A percentile compares a stretch with the other conserved stretches of the same genome.
These are phyloP conservation scores for Benthosema pterotum DNA, from an alignment of 2,797 vertebrate species.

Conservation along the genomic window DNA sequence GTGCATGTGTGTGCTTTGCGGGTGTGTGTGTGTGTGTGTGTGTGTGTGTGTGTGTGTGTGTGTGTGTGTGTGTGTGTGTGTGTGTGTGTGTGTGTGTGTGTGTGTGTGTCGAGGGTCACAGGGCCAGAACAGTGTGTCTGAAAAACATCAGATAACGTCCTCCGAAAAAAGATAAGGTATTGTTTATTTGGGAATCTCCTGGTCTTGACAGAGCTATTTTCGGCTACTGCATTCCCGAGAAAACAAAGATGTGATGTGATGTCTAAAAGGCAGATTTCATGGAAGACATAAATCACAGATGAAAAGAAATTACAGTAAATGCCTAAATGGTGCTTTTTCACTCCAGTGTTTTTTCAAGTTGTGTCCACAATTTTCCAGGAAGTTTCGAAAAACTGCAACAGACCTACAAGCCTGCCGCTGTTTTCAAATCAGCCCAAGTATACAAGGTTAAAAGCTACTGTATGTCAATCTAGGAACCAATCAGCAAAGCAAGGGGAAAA, in stretches of 20 bases:
- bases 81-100: conserved; percentile 43
- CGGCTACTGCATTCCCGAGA: too few species aligned
- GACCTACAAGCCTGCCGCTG: too few species aligned
- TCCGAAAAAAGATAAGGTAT: conserved; percentile 7
- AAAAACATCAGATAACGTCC: conserved; percentile 18
- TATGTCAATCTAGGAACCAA: too few species aligned
- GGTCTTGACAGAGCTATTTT: conserved; percentile 8
- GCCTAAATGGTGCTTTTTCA: too few species aligned
- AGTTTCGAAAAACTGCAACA: neutral
- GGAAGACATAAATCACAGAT: too few species aligned
- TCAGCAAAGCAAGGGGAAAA: too few species aligned
- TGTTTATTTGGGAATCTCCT: conserved; percentile 2
- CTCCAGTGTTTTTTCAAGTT: too few species aligned
- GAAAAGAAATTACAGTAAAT: too few species aligned
- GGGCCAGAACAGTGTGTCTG: conserved; percentile 36
- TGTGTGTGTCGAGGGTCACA: conserved; percentile 32
- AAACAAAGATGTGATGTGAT: too few species aligned
- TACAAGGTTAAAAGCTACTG: too few species aligned
- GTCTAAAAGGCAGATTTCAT: too few species aligned
- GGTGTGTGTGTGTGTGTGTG: conserved; percentile 15
- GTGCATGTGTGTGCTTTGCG: conserved; percentile 15
- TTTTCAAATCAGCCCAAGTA: too few species aligned
- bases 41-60: conserved; percentile 17
- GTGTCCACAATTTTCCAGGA: neutral
- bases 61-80: conserved; percentile 7